Percentiles rank a stretch among this genome's conserved stretches.
phyloP scores from a whole-genome alignment of 2,797 vertebrate species.

The Hipposideros larvatus region DNA sequence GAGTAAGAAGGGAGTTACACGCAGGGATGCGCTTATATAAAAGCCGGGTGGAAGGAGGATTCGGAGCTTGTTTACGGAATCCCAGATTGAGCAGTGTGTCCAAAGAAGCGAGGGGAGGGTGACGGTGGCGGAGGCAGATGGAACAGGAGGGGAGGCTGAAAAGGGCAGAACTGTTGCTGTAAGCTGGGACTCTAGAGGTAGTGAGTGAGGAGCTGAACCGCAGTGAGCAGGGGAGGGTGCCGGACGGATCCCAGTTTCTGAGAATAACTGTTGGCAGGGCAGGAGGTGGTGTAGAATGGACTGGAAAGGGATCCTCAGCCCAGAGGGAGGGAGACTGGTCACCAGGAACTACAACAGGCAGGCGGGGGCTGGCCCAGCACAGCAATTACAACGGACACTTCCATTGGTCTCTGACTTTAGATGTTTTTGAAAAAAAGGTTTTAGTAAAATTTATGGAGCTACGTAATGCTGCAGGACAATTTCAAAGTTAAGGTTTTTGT shows the following conservation, averaged over 20 bases:
- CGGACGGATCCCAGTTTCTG: background rate
- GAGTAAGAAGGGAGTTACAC: background rate
- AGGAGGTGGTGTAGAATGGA: no score
- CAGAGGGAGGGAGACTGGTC: background rate
- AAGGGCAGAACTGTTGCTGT: background rate
- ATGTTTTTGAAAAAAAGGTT: background rate
- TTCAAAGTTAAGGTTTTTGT: background rate
- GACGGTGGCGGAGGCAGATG: background rate
- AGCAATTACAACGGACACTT: background rate
- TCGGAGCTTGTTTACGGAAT: background rate
- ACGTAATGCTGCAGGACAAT: background rate
- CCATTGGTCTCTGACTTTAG: background rate
- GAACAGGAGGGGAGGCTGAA: background rate
- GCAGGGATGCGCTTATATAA: background rate
- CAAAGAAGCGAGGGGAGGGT: background rate
- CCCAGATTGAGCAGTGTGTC: background rate
- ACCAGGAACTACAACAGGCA: background rate
- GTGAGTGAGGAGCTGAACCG: background rate
- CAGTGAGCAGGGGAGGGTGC: background rate
- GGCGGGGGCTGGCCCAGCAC: background rate
- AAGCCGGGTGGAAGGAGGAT: background rate
- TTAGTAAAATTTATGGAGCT: background rate
- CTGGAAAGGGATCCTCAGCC: background rate
- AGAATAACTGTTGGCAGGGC: background rate
- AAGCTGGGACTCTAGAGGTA: background rate